Evolutionary conservation across 2,888 invertebrate genomes (phyloP), one percentile per base, ranked within the genome.

Genomic region (Hypomecis punctinalis): DNA sequence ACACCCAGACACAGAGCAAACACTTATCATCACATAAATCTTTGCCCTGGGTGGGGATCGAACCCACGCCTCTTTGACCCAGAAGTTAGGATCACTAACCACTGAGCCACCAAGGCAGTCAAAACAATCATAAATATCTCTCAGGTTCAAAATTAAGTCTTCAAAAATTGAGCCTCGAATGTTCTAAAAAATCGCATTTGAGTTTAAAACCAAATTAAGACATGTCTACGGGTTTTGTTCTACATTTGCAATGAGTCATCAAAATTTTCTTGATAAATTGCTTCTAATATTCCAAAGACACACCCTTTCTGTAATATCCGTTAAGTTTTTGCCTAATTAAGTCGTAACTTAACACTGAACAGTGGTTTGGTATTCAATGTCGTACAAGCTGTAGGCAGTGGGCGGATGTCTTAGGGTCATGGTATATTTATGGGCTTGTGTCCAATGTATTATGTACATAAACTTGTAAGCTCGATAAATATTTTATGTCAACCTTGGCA

Each of bases 341-440:
- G 81, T 82, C 75, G 87, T 84, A 85, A 89, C 72, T 61, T 79
- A 77, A 89, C 72, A 83, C 83, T 71, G 72, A 82, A 82, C 85
- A 83, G 80, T 80, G 80, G 86, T 82, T 77, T 68, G 71, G 63
- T 77, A 76, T 71, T 77, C 66, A 69, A 61, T 76, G 75, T 70
- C 76, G 45, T 37, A 52, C 62, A 49, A 55, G 39, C 35, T 49
- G 55, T 48, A 47, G 0, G 39, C n/a, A 37, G 54, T 58, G 63
- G 63, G 54, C 57, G 63, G 57, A 61, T 39, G 57, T 57, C 59
- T 40, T 42, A 43, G 61, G 61, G 60, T 54, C 53, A 61, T 48
- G n/a, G 55, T 35, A 23, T 53, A 53, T 47, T 49, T 55, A 37
- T 55, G 37, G 49, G 13, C n/a, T 46, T 11, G 5, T 10, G 33